These are phyloP conservation scores for Epistrophe grossulariae DNA, from an alignment of 2,888 invertebrate species.

Conservation along the genomic window DNA sequence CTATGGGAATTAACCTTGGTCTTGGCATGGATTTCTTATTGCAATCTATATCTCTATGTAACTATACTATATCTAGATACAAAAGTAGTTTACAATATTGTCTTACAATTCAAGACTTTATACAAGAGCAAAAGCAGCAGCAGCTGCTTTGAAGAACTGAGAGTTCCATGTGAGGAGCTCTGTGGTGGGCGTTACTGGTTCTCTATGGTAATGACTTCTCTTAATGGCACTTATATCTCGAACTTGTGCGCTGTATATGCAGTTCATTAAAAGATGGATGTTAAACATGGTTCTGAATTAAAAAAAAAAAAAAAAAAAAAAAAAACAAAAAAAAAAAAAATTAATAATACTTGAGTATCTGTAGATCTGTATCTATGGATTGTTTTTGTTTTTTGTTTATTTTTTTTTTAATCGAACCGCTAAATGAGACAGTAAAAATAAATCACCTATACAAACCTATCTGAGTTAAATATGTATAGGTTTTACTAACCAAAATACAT, in stretches of 20 bases:
- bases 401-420: slow-evolving; percentile 62
- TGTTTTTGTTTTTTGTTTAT: slow-evolving; percentile 8
- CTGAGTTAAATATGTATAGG: slow-evolving; percentile 9
- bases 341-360: slow-evolving; percentile 46
- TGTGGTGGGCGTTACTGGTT: slow-evolving; percentile 69
- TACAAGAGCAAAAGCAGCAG: slow-evolving; percentile 3
- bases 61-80: slow-evolving; percentile 29
- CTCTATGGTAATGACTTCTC: slow-evolving; percentile 71
- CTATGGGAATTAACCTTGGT: slow-evolving; percentile 74
- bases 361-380: slow-evolving; percentile 51
- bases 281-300: slow-evolving; percentile 58
- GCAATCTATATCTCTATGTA: slow-evolving; percentile 39
- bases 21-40: slow-evolving; percentile 75
- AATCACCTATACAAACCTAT: slow-evolving; percentile 53
- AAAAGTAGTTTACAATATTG: slow-evolving; percentile 66
- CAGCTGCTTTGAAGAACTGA: not conserved
- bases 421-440: slow-evolving; percentile 64
- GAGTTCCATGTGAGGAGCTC: slow-evolving; percentile 21
- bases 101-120: slow-evolving; percentile 48
- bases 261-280: slow-evolving; percentile 73
- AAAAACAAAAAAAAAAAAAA: not conserved
- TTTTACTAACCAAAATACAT: slow-evolving; percentile 50
- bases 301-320: not conserved
- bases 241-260: slow-evolving; percentile 55
- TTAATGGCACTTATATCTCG: slow-evolving; percentile 69